phyloP scores from a whole-genome alignment of 2,888 invertebrate genomes.

The Asteroscopus sphinx region DNA sequence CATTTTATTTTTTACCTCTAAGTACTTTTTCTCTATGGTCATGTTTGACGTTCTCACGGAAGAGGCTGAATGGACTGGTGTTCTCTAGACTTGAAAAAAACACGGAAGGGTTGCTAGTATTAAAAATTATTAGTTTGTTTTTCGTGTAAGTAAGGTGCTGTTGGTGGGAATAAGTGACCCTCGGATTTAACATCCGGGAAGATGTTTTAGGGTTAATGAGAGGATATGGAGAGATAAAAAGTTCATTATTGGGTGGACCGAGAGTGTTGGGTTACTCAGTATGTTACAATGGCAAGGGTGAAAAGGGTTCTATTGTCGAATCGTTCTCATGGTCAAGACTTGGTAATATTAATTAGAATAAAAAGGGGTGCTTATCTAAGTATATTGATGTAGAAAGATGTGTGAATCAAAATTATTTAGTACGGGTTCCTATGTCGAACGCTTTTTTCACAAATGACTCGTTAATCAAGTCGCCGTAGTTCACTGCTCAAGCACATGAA shows the following conservation, averaged over 20 bases:
- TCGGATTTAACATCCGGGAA: constrained; percentile 84
- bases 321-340: constrained; percentile 49
- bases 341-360: constrained; percentile 2
- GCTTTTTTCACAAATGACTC: no score
- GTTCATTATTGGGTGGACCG: constrained; percentile 74
- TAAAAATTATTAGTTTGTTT: constrained; percentile 86
- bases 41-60: constrained; percentile 88
- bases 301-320: constrained; percentile 39
- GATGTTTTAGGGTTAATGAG: constrained; percentile 81
- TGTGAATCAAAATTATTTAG: no score
- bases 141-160: constrained; percentile 76
- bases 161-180: constrained; percentile 87
- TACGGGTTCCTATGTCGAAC: no score
- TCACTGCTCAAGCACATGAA: no score
- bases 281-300: constrained; percentile 26
- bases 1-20: constrained; percentile 77
- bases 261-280: constrained; percentile 69
- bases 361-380: neutral
- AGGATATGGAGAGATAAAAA: constrained; percentile 80
- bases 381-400: neutral
- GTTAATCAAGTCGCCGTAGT: no score
- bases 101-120: constrained; percentile 87
- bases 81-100: constrained; percentile 75
- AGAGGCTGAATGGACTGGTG: constrained; percentile 82
- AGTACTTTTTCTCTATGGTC: constrained; percentile 79